Base-by-base conservation (phyloP, 2,888 invertebrate species). In the Xylophagus ater region DNA sequence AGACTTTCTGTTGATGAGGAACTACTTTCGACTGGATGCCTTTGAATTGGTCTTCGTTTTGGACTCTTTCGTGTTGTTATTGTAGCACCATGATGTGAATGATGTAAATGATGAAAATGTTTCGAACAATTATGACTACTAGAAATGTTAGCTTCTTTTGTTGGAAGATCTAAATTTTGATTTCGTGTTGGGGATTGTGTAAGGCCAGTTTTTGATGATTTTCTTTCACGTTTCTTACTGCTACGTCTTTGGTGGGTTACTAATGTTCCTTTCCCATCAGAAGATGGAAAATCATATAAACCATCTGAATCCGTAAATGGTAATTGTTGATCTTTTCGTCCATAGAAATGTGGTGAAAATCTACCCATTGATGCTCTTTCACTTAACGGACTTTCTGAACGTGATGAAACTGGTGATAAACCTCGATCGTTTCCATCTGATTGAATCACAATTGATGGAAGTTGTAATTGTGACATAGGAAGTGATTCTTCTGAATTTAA, bases 231-330 rank as follows among this genome's bases (percentile, higher is more conserved):
- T 56, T 74, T 72, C 50, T 76, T 71, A 8, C 73, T 71, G 3
- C 72, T 69, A 57, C 78, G 77, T 53, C 76, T 72, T 51, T 72
- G 72, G 43, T 71, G 64, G 36, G 66, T 70, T 34, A 59, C 63
- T 7, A 66, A 60, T 5, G 65, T 62, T 47, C 70, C 70, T 50
- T 69, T 74, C 47, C 74, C 74, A 57, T 83, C 83, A 5, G 81
- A 80, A 57, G 81, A 82, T 4, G 82, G 81, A 55, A 81, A 82
- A 59, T 85, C 83, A 57, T 83, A 83, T 15, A 83, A 63, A 3
- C 82, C 83, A 57, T 84, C 84, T 1, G 83, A 83, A 60, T 84
- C 84, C 10, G 83, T 82, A 53, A 81, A 78, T 12, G 81, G 80
- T 42, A 80, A 58, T 40, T 66, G 55, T 52, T 72, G 69, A 53